These are phyloP conservation scores for Chiroxiphia lanceolata DNA, from an alignment of 2,797 vertebrate species.

Conservation along the genomic window DNA sequence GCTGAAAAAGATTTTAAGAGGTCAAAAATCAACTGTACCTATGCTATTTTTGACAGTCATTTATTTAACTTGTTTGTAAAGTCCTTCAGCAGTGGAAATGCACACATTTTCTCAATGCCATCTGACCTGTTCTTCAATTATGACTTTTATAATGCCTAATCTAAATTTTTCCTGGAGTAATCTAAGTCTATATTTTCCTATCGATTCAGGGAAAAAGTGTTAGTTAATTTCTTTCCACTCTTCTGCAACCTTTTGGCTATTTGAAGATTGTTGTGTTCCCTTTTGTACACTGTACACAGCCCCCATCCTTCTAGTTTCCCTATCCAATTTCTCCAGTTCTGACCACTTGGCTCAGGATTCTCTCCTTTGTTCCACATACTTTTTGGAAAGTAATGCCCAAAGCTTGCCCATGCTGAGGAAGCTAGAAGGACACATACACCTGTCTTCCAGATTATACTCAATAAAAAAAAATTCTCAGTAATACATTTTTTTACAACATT, in stretches of 20 bases:
- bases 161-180: neutral
- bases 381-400: neutral
- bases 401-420: neutral
- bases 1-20: neutral
- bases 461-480: neutral
- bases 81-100: neutral
- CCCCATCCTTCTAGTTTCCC: neutral
- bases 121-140: neutral
- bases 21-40: slow-evolving; percentile 9
- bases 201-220: neutral
- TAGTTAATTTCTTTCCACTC: neutral
- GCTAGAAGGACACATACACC: neutral
- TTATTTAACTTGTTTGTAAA: neutral
- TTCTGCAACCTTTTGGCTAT: neutral
- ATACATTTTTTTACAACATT: neutral
- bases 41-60: neutral
- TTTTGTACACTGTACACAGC: neutral
- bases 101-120: neutral
- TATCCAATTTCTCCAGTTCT: neutral
- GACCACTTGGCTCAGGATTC: neutral
- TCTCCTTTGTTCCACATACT: neutral
- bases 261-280: neutral
- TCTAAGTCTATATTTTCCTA: neutral
- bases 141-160: neutral
- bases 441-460: neutral